Base-by-base conservation (phyloP, 2,113 vertebrate genomes). In the Cinclus cinclus region DNA sequence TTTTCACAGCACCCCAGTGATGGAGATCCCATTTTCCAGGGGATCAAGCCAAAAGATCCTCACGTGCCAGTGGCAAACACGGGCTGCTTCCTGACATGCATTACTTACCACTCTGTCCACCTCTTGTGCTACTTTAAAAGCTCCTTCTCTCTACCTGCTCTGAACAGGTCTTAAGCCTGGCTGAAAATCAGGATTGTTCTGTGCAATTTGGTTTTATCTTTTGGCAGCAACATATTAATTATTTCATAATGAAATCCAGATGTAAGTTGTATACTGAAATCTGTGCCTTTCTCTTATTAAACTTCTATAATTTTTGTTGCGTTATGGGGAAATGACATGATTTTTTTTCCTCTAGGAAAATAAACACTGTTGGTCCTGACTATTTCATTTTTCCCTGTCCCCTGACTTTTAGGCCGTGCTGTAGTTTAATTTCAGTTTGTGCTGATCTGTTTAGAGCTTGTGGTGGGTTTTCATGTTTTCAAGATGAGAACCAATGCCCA, bases 51-150 rank as follows among this genome's bases (percentile, higher is more conserved):
- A 89, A 83, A 59, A 83, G 39, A 58, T n/a, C 44, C 24, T 80
- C 53, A 28, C 0, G 0, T n/a, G 23, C 22, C 62, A 37, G 31
- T 19, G 31, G 12, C 76, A 87, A 37, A 11, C 21, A 75, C 52
- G 76, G 20, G 33, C 19, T 76, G 53, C 31, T 59, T 28, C 23
- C 11, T 55, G 16, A n/a, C 1, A 0, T 37, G 25, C 2, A 31
- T 21, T 67, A 37, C 50, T 67, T 41, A 68, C 39, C 23, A 14
- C 20, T 63, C 41, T 6, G 3, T n/a, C 58, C 22, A 28, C 11
- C 20, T 81, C 50, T 14, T 69, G 5, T 74, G 46, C 27, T 76
- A 7, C 44, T 68, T 76, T 5, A 59, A 60, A 73, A 18, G 44
- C 33, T 95, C 11, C n/a, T 77, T 87, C 37, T 69, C 30, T 56